Evolutionary conservation across 2,888 invertebrate genomes (phyloP).

Genomic region (Hemicrepidius hirtus): DNA sequence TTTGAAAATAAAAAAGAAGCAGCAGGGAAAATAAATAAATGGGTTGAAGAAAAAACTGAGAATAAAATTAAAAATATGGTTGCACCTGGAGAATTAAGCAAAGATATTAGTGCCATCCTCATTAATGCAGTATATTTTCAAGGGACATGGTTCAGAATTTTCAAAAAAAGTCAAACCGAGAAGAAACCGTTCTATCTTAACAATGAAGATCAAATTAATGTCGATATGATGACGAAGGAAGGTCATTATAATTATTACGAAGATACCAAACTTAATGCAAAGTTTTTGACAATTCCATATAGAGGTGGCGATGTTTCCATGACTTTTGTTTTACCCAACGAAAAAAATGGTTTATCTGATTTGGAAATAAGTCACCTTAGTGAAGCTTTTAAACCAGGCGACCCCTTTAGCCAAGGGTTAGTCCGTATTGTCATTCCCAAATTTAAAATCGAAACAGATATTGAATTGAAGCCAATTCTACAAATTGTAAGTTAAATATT

Average conservation of each 20-base stretch:
- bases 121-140: conserved; percentile 68
- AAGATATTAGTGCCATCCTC: conserved; percentile 61
- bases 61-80: conserved; percentile 65
- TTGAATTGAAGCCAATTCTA: conserved; percentile 17
- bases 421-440: conserved; percentile 14
- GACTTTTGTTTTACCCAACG: conserved; percentile 56
- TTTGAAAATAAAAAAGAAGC: conserved; percentile 55
- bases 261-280: conserved; percentile 54
- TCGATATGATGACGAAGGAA: conserved; percentile 64
- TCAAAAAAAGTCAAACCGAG: conserved; percentile 50
- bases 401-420: too few species aligned
- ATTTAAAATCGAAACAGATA: conserved; percentile 15
- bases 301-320: conserved; percentile 53
- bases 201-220: conserved; percentile 55
- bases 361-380: conserved; percentile 46
- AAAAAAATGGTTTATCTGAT: conserved; percentile 46
- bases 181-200: conserved; percentile 62
- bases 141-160: conserved; percentile 51
- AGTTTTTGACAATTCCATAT: conserved; percentile 64
- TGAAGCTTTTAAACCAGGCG: too few species aligned
- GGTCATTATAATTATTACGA: conserved; percentile 54
- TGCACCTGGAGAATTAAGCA: conserved; percentile 55
- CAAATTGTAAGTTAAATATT: conserved; percentile 1
- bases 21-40: conserved; percentile 64
- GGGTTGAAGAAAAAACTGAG: conserved; percentile 67